phyloP scores from a whole-genome alignment of 2,113 vertebrate genomes.

The Serilophus lunatus region DNA sequence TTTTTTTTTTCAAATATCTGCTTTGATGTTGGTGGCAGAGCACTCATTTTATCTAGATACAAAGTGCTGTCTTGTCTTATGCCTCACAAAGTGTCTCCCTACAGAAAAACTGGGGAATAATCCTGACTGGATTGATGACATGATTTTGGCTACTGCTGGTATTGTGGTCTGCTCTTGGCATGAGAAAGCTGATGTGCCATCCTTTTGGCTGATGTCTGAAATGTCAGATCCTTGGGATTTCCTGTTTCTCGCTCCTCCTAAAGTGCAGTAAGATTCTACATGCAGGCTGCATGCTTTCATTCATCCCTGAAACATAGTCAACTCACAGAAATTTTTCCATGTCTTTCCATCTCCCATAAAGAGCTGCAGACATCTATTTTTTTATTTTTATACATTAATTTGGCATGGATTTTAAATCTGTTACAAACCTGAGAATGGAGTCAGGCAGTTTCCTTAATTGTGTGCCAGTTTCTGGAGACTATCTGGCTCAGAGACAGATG shows the following conservation, averaged over 20 bases:
- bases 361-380: neutral
- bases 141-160: neutral
- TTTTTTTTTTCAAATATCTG: neutral
- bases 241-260: neutral
- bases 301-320: neutral
- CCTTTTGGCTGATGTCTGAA: neutral
- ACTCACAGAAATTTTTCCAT: neutral
- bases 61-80: neutral
- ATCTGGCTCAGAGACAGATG: neutral
- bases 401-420: neutral
- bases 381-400: neutral
- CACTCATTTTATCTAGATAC: neutral
- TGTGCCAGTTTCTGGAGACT: neutral
- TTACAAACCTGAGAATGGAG: neutral
- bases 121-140: neutral
- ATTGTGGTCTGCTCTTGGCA: neutral
- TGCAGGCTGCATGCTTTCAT: neutral
- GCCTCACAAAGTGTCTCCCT: neutral
- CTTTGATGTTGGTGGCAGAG: neutral
- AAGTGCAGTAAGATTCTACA: neutral
- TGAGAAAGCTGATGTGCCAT: neutral
- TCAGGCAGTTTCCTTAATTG: neutral
- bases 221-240: neutral
- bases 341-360: neutral
- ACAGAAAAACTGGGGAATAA: neutral